Evolutionary conservation across 2,888 invertebrate genomes (phyloP).

Genomic region (Lumbricus terrestris): DNA sequence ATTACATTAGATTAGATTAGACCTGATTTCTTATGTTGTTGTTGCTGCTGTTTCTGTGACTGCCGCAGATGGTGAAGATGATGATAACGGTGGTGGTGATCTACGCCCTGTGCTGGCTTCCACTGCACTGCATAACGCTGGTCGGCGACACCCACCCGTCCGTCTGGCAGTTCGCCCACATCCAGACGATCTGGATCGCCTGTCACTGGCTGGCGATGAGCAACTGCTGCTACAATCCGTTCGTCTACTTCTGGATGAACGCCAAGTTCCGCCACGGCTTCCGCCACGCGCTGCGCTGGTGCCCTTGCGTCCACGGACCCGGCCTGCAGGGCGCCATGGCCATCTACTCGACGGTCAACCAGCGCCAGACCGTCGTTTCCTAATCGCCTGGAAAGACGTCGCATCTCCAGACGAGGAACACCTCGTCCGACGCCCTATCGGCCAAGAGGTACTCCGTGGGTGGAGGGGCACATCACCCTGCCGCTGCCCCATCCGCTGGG

Average conservation of each 20-base stretch:
- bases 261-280: conserved; percentile 50
- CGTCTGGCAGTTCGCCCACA: conserved; percentile 47
- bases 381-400: neutral
- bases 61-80: conserved; percentile 81
- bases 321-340: neutral
- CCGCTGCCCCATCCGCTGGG: neutral
- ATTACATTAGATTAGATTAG: no score
- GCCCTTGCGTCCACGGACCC: conserved; percentile 22
- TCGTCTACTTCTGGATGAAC: conserved; percentile 58
- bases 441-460: neutral
- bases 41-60: neutral
- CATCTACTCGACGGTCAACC: neutral
- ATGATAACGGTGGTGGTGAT: conserved; percentile 82
- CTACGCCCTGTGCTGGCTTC: conserved; percentile 85
- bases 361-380: neutral
- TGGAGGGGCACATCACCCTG: neutral
- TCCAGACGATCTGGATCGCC: conserved; percentile 50
- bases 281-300: conserved; percentile 35
- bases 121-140: conserved; percentile 63
- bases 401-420: neutral
- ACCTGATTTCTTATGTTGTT: no score
- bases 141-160: conserved; percentile 46
- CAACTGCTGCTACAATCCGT: conserved; percentile 56
- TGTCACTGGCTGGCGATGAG: conserved; percentile 56
- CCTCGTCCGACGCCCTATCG: neutral